Percentiles rank a stretch among this genome's conserved stretches.
phyloP scores from a whole-genome alignment of 2,797 vertebrate genomes.

The Sebastes kiyomatsui region DNA sequence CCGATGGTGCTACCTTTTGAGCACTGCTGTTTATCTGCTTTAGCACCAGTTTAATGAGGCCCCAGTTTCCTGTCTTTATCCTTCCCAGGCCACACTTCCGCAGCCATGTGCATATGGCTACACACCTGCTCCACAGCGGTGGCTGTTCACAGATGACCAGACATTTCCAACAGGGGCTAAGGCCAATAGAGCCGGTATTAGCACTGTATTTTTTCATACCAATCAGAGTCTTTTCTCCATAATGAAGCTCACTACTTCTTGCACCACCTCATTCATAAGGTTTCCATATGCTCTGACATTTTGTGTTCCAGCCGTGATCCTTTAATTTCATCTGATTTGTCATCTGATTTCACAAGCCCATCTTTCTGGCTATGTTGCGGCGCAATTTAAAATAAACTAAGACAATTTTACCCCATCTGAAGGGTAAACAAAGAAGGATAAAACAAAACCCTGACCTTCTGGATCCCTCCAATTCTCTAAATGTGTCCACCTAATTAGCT shows the following conservation, averaged over 20 bases:
- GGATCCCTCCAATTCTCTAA: slow-evolving; percentile 50
- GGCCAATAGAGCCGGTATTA: slow-evolving; percentile 10
- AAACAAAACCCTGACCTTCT: slow-evolving; percentile 36
- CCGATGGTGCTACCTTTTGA: slow-evolving; percentile 12
- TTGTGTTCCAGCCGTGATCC: background rate
- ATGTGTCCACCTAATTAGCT: slow-evolving; percentile 87
- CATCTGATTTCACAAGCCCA: background rate
- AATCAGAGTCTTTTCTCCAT: background rate
- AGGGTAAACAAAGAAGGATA: slow-evolving; percentile 16
- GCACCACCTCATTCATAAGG: background rate
- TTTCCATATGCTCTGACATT: background rate
- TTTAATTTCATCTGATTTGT: slow-evolving; percentile 11
- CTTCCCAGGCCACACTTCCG: slow-evolving; percentile 27
- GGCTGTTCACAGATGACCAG: slow-evolving; percentile 88
- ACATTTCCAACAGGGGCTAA: slow-evolving; percentile 85
- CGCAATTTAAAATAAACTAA: slow-evolving; percentile 39
- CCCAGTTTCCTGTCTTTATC: slow-evolving; percentile 38
- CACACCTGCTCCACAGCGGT: slow-evolving; percentile 85
- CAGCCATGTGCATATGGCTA: slow-evolving; percentile 73
- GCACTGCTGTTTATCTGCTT: slow-evolving; percentile 47
- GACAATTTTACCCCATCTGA: background rate
- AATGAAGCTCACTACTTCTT: background rate
- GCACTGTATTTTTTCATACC: background rate
- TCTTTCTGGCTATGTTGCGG: background rate
- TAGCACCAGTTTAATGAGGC: slow-evolving; percentile 43